Evolutionary conservation across 1,140 invertebrate genomes (phyloP), one percentile per base, ranked within the genome.

Genomic region (Ruditapes philippinarum): DNA sequence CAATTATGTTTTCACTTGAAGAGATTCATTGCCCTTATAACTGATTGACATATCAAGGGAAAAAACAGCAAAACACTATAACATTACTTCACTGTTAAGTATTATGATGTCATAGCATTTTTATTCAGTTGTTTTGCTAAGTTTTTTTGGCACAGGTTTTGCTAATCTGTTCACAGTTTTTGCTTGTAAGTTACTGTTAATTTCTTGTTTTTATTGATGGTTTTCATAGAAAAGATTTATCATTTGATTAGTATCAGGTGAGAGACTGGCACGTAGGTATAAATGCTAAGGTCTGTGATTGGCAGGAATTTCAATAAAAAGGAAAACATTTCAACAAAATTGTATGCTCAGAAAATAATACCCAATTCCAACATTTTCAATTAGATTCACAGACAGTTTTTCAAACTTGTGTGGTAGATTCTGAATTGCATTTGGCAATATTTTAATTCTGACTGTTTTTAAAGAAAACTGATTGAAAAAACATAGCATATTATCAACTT

Each of bases 231-330:
- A 12, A 33, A 38, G 4, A 70, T 70, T 70, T 70, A 70, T 70
- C 33, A 70, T n/a, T 33, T 12, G 31, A 31, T 2, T 40, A n/a
- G 33, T 38, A 70, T 70, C 65, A 70, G 65, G 1, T 7, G 1
- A 70, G 36, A 17, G 38, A 38, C 65, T 38, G 28, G 65, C 65
- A 70, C 36, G n/a, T 14, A 65, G 38, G n/a, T 33, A 70, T 12
- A 38, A 45, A 38, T 22, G 36, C 17, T 38, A 65, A 40, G 65
- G 33, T 38, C 25, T 7, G n/a, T 62, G n/a, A 62, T 19, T n/a
- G 36, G 33, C 65, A 38, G 65, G 65, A 36, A 70, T 70, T 70
- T 70, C 65, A 70, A 70, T 70, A 70, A 70, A 38, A 70, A 70
- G 36, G 33, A 19, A 70, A 70, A 36, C 36, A 70, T 40, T 70